A percentile compares a stretch with the other conserved stretches of the same genome.
Evolutionary conservation across 2,113 vertebrate species (phyloP).

Genomic region (Pandion haliaetus): DNA sequence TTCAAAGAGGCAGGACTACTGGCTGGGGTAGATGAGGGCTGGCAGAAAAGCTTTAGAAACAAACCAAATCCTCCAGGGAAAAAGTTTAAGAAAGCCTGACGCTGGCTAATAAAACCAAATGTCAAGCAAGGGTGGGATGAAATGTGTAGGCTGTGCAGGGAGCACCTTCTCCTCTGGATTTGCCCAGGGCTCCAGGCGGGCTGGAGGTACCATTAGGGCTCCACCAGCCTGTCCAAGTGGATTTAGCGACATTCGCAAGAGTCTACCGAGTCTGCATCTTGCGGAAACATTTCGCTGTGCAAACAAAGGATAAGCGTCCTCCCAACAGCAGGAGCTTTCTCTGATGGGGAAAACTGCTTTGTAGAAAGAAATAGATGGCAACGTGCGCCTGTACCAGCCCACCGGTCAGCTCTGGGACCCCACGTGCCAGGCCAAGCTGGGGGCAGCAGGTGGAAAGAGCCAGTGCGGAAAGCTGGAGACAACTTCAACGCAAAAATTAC

Average conservation of each 20-base stretch:
- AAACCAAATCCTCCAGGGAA: neutral
- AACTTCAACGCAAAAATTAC: neutral
- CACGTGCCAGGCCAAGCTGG: neutral
- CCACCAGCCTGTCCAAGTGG: neutral
- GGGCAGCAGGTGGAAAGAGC: constrained; percentile 22
- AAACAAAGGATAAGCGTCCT: neutral
- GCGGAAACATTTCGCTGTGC: neutral
- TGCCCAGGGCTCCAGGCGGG: neutral
- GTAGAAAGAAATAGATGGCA: neutral
- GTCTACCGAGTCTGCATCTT: neutral
- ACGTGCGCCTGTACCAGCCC: neutral
- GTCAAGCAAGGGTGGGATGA: neutral
- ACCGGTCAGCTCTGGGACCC: neutral
- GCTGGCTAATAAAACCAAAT: neutral
- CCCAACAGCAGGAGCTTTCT: neutral
- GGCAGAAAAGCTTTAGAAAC: neutral
- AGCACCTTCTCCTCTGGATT: neutral
- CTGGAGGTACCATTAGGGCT: neutral
- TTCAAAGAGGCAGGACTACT: neutral
- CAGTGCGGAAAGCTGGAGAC: neutral
- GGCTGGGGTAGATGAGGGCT: neutral
- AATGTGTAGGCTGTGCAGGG: neutral
- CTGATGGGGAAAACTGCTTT: neutral
- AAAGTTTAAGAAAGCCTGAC: neutral
- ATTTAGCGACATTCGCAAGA: neutral